A percentile compares a stretch with the other conserved stretches of the same genome.
Conservation (phyloP, 2,888 invertebrate species). For the Apoderus coryli region DNA sequence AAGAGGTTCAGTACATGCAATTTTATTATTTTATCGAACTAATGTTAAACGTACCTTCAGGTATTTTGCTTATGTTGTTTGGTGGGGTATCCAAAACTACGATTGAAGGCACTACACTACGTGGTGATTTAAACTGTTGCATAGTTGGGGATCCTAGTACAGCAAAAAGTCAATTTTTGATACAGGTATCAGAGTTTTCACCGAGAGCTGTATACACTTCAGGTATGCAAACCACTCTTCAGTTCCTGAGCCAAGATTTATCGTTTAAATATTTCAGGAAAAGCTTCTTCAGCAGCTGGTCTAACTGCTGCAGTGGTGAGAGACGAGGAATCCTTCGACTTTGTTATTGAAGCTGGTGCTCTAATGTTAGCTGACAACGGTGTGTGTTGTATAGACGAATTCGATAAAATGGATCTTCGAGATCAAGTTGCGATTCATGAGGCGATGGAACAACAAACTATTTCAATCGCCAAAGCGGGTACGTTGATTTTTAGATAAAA, state of each 20-base stretch:
- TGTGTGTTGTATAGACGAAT: slow-evolving; percentile 98
- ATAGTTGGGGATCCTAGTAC: slow-evolving; percentile 98
- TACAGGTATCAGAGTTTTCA: slow-evolving; percentile 87
- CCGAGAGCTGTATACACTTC: slow-evolving; percentile 97
- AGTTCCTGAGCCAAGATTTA: background rate
- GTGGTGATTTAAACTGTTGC: slow-evolving; percentile 96
- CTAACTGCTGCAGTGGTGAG: slow-evolving; percentile 95
- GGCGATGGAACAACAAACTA: slow-evolving; percentile 99
- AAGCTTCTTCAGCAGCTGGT: slow-evolving; percentile 96
- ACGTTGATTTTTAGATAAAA: slow-evolving; percentile 29
- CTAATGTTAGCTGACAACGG: slow-evolving; percentile 98
- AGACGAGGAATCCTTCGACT: slow-evolving; percentile 96
- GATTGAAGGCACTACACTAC: slow-evolving; percentile 71
- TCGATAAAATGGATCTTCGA: slow-evolving; percentile 96
- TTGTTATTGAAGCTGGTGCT: slow-evolving; percentile 99
- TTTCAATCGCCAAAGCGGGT: slow-evolving; percentile 91
- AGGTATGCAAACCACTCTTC: slow-evolving; percentile 11
- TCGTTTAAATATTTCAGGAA: slow-evolving; percentile 43
- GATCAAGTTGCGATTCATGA: slow-evolving; percentile 99
- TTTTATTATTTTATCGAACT: no score
- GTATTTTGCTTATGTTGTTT: slow-evolving; percentile 83
- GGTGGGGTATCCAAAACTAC: slow-evolving; percentile 95
- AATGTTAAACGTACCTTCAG: no score
- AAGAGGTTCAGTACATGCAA: no score
- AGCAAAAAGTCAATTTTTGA: slow-evolving; percentile 93